Percentiles rank a stretch among this genome's conserved stretches.
These are phyloP conservation scores for Crocallis elinguaria DNA, from an alignment of 2,888 invertebrate genomes.

Conservation along the genomic window DNA sequence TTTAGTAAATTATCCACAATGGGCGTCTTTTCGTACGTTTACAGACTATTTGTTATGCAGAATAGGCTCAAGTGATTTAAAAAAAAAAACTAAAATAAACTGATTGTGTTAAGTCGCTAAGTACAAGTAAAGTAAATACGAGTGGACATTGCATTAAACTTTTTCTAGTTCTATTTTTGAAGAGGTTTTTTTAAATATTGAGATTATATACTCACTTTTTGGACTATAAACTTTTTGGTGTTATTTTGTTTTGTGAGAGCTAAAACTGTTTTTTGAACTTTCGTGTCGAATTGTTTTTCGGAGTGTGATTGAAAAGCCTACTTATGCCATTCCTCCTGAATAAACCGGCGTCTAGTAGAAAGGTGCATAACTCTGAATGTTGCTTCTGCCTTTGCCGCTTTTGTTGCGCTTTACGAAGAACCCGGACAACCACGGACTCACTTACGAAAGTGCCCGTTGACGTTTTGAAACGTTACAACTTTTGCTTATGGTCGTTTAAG, in stretches of 20 bases:
- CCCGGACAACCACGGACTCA: constrained; percentile 68
- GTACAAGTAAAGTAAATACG: constrained; percentile 5
- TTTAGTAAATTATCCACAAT: constrained; percentile 54
- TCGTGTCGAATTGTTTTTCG: constrained; percentile 23
- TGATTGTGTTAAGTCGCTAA: constrained; percentile 7
- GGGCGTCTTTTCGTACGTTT: constrained; percentile 77
- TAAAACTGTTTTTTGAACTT: constrained; percentile 11
- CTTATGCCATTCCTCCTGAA: constrained; percentile 75
- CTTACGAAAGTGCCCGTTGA: constrained; percentile 69
- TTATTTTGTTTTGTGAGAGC: background rate
- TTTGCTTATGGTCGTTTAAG: constrained; percentile 77
- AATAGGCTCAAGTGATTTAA: constrained; percentile 47
- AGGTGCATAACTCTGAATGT: constrained; percentile 69
- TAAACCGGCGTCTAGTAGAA: constrained; percentile 60
- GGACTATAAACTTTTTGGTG: constrained; percentile 1
- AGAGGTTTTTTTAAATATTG: background rate
- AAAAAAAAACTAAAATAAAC: constrained; percentile 4
- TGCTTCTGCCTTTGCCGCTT: constrained; percentile 67
- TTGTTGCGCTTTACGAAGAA: constrained; percentile 68
- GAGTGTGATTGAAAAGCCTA: constrained; percentile 65
- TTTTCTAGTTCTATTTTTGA: background rate
- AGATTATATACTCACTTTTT: background rate
- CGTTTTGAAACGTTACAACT: constrained; percentile 76
- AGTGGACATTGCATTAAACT: constrained; percentile 12
- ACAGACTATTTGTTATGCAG: constrained; percentile 75